phyloP scores from a whole-genome alignment of 2,113 vertebrate genomes.

The Thryonomys swinderianus region DNA sequence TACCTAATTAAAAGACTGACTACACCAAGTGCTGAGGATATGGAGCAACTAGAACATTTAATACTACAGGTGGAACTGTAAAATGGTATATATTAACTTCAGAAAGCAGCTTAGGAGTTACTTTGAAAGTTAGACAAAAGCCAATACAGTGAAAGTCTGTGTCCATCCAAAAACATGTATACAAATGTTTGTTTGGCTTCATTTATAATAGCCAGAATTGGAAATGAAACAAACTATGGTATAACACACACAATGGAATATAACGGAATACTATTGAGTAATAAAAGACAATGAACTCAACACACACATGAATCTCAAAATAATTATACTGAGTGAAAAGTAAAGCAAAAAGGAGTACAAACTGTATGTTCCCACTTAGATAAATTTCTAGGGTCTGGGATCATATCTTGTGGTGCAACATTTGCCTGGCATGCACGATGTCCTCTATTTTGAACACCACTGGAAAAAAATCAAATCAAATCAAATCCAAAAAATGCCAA shows the following conservation, averaged over 20 bases:
- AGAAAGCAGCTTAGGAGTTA: conserved; percentile 29
- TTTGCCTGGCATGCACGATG: neutral
- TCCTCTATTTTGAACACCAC: neutral
- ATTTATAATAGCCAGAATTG: conserved; percentile 1
- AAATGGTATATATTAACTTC: conserved; percentile 5
- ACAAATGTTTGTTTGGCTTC: neutral
- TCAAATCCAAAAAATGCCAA: neutral
- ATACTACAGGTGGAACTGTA: neutral
- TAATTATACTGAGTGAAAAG: conserved; percentile 27
- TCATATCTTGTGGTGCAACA: neutral
- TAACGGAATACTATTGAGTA: conserved; percentile 22
- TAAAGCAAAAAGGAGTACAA: neutral
- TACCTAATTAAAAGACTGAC: neutral
- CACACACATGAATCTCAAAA: neutral
- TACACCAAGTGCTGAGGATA: conserved; percentile 4
- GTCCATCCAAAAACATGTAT: neutral
- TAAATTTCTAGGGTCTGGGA: neutral
- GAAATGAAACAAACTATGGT: neutral
- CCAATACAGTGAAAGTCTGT: conserved; percentile 6
- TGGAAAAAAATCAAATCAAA: neutral
- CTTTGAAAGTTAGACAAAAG: conserved; percentile 13
- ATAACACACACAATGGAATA: neutral
- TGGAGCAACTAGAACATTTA: neutral
- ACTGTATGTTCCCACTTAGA: neutral
- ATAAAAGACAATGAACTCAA: neutral